Evolutionary conservation across 2,888 invertebrate genomes (phyloP).

Genomic region (Tribolium freemani): DNA sequence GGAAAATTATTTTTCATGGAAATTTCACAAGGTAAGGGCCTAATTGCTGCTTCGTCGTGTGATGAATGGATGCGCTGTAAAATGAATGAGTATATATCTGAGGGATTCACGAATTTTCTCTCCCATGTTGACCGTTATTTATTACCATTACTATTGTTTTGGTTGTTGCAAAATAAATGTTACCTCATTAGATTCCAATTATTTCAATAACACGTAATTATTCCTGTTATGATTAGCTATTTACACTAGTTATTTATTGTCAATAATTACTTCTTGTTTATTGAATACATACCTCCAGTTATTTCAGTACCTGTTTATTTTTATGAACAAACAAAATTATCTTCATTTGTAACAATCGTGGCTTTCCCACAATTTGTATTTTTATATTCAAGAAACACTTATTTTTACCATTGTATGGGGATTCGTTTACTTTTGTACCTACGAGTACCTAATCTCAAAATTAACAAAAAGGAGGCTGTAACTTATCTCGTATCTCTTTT

Average conservation of each 20-base stretch:
- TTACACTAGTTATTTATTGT: neutral
- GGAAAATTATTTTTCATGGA: slow-evolving; percentile 34
- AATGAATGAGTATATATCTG: neutral
- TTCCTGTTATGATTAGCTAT: neutral
- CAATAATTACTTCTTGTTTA: neutral
- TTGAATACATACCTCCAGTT: too few relatives aligned
- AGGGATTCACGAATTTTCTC: neutral
- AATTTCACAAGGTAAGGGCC: slow-evolving; percentile 40
- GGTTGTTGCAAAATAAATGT: neutral
- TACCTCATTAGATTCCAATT: neutral
- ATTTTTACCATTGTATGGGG: too few relatives aligned
- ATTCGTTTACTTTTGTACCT: too few relatives aligned
- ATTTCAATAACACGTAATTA: neutral
- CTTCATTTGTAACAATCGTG: too few relatives aligned
- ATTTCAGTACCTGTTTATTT: too few relatives aligned
- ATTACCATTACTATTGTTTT: neutral
- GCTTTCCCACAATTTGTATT: too few relatives aligned
- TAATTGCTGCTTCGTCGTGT: neutral
- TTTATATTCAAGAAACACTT: too few relatives aligned
- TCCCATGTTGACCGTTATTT: neutral
- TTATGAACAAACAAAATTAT: too few relatives aligned
- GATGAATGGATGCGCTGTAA: neutral
- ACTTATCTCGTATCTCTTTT: too few relatives aligned
- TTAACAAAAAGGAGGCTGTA: too few relatives aligned
- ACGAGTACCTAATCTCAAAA: too few relatives aligned